Percentiles rank a stretch among this genome's conserved stretches.
Evolutionary conservation across 1,140 invertebrate genomes (phyloP).

Genomic region (Aricia agestis): DNA sequence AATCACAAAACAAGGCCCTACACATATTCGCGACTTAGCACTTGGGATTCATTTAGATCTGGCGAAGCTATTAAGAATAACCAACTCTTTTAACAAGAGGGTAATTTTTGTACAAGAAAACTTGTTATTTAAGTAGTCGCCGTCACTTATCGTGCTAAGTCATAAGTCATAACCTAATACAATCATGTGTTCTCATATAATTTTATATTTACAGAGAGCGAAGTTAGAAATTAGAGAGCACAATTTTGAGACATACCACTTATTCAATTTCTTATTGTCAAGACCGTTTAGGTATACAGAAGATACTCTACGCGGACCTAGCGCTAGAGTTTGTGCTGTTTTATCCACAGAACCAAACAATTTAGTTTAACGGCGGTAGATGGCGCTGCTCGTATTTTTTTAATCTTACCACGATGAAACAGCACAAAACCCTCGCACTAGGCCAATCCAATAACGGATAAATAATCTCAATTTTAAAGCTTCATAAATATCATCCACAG

Average conservation of each 20-base stretch:
- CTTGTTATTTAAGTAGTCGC: no score
- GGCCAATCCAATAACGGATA: slow-evolving; percentile 44
- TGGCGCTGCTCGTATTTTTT: background rate
- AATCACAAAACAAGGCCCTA: background rate
- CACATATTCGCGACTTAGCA: background rate
- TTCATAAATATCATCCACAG: slow-evolving; percentile 56
- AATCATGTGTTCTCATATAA: slow-evolving; percentile 13
- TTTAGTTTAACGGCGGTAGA: background rate
- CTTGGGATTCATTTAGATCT: background rate
- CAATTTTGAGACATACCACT: slow-evolving; percentile 24
- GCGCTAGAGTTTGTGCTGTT: background rate
- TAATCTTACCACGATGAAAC: background rate
- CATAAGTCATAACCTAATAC: background rate
- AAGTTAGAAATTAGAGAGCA: slow-evolving; percentile 30
- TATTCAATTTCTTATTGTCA: slow-evolving; percentile 47
- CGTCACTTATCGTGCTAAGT: background rate
- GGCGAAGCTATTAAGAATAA: no score
- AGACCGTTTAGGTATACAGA: slow-evolving; percentile 21
- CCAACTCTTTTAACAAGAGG: no score
- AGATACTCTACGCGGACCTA: background rate
- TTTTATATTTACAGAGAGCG: slow-evolving; percentile 28
- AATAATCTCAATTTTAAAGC: slow-evolving; percentile 75
- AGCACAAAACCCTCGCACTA: background rate
- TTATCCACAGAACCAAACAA: background rate
- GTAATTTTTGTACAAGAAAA: no score